Evolutionary conservation across 2,113 vertebrate genomes (phyloP), one percentile per base, ranked within the genome.

Genomic region (Alligator mississippiensis): DNA sequence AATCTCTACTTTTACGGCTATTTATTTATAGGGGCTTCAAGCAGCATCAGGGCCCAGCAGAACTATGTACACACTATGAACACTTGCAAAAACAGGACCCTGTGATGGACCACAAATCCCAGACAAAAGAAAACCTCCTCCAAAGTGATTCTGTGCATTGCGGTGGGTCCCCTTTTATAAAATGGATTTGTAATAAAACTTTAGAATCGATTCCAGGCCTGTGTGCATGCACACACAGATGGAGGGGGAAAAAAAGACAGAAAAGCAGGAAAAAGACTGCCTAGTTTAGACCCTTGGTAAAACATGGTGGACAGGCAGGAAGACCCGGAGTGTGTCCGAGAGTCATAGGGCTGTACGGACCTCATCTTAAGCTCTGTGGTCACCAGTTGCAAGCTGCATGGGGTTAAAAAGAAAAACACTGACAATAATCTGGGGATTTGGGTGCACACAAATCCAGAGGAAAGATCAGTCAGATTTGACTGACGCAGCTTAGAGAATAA

Each of bases 301-400:
- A 75, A 58, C 18, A 55, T 16, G 15, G 3, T 19, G 17, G 27
- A 5, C 19, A 34, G 75, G 64, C 59, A 61, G n/a, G 30, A 82
- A 79, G n/a, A 11, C 16, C 75, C 4, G 22, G 47, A 75, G 27
- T 4, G 30, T 3, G 1, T 1, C 0, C 10, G 5, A 38, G 11
- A 90, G 34, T 21, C 61, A 66, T 62, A 14, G 24, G n/a, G 17
- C 24, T 34, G 60, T 19, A n/a, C 19, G 11, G 28, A 6, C 34
- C 58, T 16, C 22, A 57, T 84, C 78, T 83, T 24, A 62, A 92
- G 16, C 9, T 18, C 63, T n/a, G 10, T 21, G 47, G 12, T 3
- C 61, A 47, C 61, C 6, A 12, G 17, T 19, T 28, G 34, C 14
- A 27, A 24, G 21, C 62, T 76, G 4, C 80, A 34, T 61, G n/a